A percentile compares a stretch with the other conserved stretches of the same genome.
Conservation (phyloP, 2,888 invertebrate species). For the Listrodromus nycthemerus region DNA sequence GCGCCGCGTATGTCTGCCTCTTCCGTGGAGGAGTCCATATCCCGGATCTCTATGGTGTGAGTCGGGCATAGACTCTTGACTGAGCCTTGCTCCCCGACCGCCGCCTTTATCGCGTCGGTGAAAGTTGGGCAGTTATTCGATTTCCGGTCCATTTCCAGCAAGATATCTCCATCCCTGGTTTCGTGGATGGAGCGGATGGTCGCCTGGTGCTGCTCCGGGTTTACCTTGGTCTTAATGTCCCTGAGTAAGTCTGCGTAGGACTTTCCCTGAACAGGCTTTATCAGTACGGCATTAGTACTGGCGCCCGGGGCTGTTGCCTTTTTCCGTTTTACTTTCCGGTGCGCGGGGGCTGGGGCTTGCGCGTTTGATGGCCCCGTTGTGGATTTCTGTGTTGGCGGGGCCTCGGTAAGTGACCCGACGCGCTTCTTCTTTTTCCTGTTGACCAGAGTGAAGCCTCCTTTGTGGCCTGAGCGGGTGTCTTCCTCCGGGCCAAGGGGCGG, state of each 20-base stretch:
- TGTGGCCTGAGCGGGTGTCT: neutral
- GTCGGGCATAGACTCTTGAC: too few relatives aligned
- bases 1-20: constrained; percentile 19
- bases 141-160: too few relatives aligned
- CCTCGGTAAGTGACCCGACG: neutral
- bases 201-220: too few relatives aligned
- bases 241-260: too few relatives aligned
- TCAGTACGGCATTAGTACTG: constrained; percentile 41
- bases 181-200: too few relatives aligned
- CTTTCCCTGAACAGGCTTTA: neutral
- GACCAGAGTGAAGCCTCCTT: neutral
- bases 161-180: too few relatives aligned
- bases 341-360: constrained; percentile 3
- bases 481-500: constrained; percentile 38
- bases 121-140: too few relatives aligned
- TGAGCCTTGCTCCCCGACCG: too few relatives aligned
- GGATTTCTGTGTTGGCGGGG: neutral
- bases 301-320: constrained; percentile 12
- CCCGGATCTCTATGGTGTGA: too few relatives aligned
- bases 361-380: neutral
- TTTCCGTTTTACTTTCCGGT: constrained; percentile 24
- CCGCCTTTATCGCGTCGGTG: too few relatives aligned
- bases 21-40: constrained; percentile 6
- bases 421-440: constrained; percentile 27
- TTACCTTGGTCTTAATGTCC: too few relatives aligned